phyloP scores from a whole-genome alignment of 2,113 vertebrate species.

The Daphoenositta chrysoptera region DNA sequence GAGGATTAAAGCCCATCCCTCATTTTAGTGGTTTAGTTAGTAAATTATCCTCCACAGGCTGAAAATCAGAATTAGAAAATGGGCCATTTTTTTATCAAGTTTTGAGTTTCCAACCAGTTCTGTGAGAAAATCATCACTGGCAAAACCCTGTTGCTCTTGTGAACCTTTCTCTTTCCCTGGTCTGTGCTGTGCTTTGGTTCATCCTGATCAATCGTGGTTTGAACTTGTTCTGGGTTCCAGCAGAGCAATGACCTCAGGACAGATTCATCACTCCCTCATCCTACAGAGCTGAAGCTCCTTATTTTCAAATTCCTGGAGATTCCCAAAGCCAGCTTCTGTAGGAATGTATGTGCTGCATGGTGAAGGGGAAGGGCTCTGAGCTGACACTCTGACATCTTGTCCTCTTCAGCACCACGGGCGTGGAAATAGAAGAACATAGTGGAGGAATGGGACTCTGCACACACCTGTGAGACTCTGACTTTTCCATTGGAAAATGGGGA shows the following conservation, averaged over 20 bases:
- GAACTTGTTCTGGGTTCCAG: neutral
- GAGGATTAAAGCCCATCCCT: accelerated
- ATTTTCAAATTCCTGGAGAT: neutral
- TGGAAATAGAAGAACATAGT: neutral
- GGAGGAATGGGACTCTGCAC: neutral
- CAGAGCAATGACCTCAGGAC: neutral
- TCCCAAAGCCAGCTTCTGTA: neutral
- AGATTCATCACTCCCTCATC: neutral
- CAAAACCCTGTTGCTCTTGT: neutral
- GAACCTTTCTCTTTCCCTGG: neutral
- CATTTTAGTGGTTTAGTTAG: neutral
- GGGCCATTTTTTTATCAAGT: neutral
- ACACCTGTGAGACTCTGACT: neutral
- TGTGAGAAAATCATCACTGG: neutral
- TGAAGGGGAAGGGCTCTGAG: neutral
- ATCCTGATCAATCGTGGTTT: accelerated
- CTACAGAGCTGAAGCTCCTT: neutral
- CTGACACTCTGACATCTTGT: neutral
- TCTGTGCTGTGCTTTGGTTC: neutral
- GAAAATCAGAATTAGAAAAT: neutral
- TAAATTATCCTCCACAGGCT: neutral
- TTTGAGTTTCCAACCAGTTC: neutral
- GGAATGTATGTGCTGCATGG: neutral
- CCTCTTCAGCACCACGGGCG: neutral
- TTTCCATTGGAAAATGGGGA: neutral